Percentiles rank a stretch among this genome's conserved stretches.
phyloP scores from a whole-genome alignment of 2,888 invertebrate genomes.

The Hypolimnas misippus region DNA sequence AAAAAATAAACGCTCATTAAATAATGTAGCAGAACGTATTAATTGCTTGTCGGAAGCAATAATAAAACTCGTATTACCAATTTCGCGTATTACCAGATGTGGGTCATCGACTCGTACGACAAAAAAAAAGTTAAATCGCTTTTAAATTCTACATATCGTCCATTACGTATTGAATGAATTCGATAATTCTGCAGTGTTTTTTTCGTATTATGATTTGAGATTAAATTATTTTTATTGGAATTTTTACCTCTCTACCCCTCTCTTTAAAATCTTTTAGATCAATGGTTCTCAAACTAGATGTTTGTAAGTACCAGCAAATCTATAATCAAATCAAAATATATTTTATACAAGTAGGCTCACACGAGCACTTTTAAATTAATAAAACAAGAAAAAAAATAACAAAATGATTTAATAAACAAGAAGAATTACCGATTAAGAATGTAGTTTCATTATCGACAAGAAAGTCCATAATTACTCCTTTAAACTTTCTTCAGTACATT shows the following conservation, averaged over 20 bases:
- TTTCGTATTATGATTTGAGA: not conserved
- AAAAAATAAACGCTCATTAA: not conserved
- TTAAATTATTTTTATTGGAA: conserved; percentile 14
- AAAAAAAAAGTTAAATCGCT: conserved; percentile 22
- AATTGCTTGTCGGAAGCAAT: conserved; percentile 8
- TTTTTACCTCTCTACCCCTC: not conserved
- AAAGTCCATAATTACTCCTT: no score
- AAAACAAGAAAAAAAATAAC: no score
- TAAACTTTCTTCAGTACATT: no score
- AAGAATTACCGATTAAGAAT: no score
- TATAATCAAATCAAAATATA: no score
- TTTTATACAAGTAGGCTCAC: no score
- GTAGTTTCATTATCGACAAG: no score
- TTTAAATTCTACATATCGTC: conserved; percentile 25
- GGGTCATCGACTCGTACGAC: conserved; percentile 10
- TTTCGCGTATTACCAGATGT: conserved; percentile 23
- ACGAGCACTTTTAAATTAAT: no score
- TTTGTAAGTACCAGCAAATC: no score
- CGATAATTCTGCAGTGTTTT: not conserved
- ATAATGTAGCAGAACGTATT: not conserved
- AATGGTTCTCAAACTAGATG: not conserved
- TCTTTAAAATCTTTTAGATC: not conserved
- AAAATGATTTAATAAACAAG: no score
- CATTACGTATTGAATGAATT: conserved; percentile 17
- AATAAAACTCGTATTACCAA: conserved; percentile 19